phyloP scores from a whole-genome alignment of 1,140 invertebrate species.

The Apis cerana region DNA sequence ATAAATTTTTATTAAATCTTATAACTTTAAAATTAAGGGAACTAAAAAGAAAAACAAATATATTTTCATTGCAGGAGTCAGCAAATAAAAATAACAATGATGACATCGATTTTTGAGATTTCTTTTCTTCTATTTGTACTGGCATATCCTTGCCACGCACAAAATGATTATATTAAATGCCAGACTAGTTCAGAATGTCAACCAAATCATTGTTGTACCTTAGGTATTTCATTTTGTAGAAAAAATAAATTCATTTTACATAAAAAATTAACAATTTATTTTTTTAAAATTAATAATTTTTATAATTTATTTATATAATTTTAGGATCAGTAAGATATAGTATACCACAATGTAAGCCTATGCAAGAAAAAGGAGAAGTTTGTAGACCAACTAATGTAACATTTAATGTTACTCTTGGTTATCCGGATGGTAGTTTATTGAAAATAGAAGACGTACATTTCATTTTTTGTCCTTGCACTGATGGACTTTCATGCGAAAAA shows the following conservation, averaged over 20 bases:
- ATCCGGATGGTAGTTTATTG: constrained; percentile 60
- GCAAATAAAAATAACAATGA: constrained; percentile 27
- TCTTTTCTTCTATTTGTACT: constrained; percentile 8
- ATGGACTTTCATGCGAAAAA: constrained; percentile 60
- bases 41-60: background rate
- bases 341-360: constrained; percentile 59
- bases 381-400: constrained; percentile 57
- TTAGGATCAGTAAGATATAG: constrained; percentile 60
- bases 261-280: too few species aligned
- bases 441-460: constrained; percentile 59
- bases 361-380: constrained; percentile 45
- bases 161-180: constrained; percentile 32
- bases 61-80: constrained; percentile 24
- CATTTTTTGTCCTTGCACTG: constrained; percentile 67
- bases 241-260: too few species aligned
- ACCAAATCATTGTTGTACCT: constrained; percentile 48
- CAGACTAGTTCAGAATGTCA: constrained; percentile 47
- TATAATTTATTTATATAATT: background rate
- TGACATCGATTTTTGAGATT: constrained; percentile 28
- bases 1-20: background rate
- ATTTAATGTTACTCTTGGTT: constrained; percentile 43
- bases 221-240: constrained; percentile 41
- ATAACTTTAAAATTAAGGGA: background rate
- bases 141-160: background rate
- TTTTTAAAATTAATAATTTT: background rate